These are phyloP conservation scores for Plebejus melissa DNA, from an alignment of 2,888 invertebrate species.

Conservation along the genomic window DNA sequence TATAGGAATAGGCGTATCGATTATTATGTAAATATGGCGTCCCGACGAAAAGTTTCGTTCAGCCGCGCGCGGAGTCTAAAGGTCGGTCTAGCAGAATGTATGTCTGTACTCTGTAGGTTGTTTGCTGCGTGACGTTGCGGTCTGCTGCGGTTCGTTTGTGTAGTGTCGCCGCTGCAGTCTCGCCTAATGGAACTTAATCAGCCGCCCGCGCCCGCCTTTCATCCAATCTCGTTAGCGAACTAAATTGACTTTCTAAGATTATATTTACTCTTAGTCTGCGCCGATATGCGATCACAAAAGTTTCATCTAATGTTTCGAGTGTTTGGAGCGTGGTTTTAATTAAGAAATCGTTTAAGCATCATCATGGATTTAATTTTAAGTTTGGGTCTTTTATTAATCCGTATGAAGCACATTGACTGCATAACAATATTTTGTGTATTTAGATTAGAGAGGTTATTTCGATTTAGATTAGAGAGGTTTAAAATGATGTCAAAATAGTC, in stretches of 20 bases:
- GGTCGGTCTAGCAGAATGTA: neutral
- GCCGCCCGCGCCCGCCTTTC: constrained; percentile 59
- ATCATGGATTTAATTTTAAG: neutral
- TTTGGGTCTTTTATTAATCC: too few species aligned
- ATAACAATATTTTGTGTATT: too few species aligned
- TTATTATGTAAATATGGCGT: too few species aligned
- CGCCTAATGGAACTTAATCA: constrained; percentile 64
- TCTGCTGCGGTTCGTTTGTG: constrained; percentile 49
- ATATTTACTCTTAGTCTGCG: constrained; percentile 50
- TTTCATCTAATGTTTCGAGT: neutral
- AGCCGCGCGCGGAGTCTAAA: neutral
- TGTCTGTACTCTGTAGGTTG: constrained; percentile 29
- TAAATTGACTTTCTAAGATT: constrained; percentile 64
- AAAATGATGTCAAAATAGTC: too few species aligned
- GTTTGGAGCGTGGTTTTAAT: neutral
- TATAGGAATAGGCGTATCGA: too few species aligned
- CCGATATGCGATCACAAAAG: constrained; percentile 21
- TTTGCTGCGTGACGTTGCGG: constrained; percentile 51
- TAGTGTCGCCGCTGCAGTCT: constrained; percentile 54
- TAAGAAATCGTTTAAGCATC: neutral
- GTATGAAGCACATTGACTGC: too few species aligned
- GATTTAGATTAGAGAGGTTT: too few species aligned
- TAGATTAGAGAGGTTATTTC: too few species aligned
- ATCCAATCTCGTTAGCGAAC: constrained; percentile 66
- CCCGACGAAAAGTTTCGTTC: too few species aligned